Percentiles rank a stretch among this genome's conserved stretches.
Evolutionary conservation across 2,888 invertebrate genomes (phyloP).

Genomic region (Sminthurides aquaticus): DNA sequence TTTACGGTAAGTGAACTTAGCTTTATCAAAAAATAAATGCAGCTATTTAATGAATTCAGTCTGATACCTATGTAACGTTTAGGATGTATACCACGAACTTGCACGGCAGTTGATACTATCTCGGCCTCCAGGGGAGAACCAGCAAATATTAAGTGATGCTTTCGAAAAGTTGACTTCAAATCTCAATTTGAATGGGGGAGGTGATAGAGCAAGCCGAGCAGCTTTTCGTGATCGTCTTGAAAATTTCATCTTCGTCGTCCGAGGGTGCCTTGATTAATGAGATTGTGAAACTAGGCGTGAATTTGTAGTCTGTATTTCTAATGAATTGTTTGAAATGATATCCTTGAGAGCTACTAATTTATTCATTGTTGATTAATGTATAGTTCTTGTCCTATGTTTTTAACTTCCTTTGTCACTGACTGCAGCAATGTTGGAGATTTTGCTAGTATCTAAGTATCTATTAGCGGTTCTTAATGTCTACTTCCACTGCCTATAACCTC

Average conservation of each 20-base stretch:
- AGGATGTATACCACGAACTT: conserved; percentile 37
- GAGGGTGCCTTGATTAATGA: conserved; percentile 38
- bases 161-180: conserved; percentile 36
- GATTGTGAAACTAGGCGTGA: too few relatives aligned
- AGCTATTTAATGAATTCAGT: conserved; percentile 4
- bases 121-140: conserved; percentile 28
- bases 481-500: too few relatives aligned
- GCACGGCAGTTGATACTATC: conserved; percentile 37
- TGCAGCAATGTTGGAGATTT: too few relatives aligned
- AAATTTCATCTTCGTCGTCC: conserved; percentile 38
- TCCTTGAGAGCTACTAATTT: too few relatives aligned
- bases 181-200: conserved; percentile 37
- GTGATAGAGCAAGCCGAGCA: conserved; percentile 39
- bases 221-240: conserved; percentile 39
- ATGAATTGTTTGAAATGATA: too few relatives aligned
- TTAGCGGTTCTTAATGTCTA: too few relatives aligned
- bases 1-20: conserved; percentile 51
- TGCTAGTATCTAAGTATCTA: too few relatives aligned
- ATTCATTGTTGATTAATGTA: too few relatives aligned
- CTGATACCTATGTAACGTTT: neutral
- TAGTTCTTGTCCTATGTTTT: too few relatives aligned
- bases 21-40: too few relatives aligned
- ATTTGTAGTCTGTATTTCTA: too few relatives aligned
- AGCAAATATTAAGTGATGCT: conserved; percentile 31
- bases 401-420: too few relatives aligned